These are phyloP conservation scores for Hystrix brachyura DNA, from an alignment of 2,113 vertebrate species.

Conservation along the genomic window DNA sequence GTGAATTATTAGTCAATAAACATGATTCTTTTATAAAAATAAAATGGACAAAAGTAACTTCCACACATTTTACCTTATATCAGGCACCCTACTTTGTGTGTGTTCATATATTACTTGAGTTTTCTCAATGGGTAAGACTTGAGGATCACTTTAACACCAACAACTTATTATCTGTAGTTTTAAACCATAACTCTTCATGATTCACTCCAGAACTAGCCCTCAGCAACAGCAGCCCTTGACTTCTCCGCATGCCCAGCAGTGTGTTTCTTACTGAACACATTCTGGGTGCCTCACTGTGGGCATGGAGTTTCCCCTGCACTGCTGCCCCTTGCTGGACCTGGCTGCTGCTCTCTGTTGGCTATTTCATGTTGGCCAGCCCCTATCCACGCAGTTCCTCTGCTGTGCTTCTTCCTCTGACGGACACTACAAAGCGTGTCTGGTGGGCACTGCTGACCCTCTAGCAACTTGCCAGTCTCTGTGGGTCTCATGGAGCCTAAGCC, in stretches of 20 bases:
- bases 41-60: not conserved
- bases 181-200: not conserved
- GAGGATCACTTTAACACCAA: not conserved
- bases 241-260: not conserved
- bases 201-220: not conserved
- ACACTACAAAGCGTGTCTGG: not conserved
- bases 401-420: not conserved
- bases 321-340: accelerated
- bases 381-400: not conserved
- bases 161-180: not conserved
- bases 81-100: not conserved
- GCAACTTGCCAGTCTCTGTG: not conserved
- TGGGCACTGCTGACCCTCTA: not conserved
- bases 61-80: not conserved
- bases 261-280: not conserved
- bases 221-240: not conserved
- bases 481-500: accelerated
- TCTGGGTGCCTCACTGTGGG: accelerated
- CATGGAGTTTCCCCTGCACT: accelerated
- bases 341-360: too few species aligned
- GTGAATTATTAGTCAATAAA: not conserved
- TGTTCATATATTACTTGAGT: accelerated
- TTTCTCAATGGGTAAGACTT: not conserved
- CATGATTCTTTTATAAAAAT: not conserved
- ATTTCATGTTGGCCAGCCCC: not conserved